Evolutionary conservation across 2,888 invertebrate genomes (phyloP).

Genomic region (Gastracanthus pulcherrimus): DNA sequence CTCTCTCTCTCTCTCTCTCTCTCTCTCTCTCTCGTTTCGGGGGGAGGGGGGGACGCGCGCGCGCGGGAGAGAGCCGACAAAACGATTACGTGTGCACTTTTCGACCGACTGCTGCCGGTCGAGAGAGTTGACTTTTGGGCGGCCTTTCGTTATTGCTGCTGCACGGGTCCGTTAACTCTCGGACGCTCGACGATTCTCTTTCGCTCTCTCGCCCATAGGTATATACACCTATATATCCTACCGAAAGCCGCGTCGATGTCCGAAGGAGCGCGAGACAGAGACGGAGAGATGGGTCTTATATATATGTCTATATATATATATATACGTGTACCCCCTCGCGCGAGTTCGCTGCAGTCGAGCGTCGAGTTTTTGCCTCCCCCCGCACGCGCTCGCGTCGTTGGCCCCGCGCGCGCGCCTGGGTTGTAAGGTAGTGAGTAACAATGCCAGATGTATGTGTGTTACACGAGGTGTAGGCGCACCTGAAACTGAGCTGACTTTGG

Average conservation of each 20-base stretch:
- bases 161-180: constrained; percentile 2
- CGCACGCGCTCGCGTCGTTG: not conserved
- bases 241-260: too few relatives aligned
- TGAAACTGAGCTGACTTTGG: too few relatives aligned
- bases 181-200: not conserved
- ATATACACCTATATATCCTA: too few relatives aligned
- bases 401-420: too few relatives aligned
- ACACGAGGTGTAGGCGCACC: too few relatives aligned
- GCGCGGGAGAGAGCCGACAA: too few relatives aligned
- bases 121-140: not conserved
- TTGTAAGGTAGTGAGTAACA: too few relatives aligned
- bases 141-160: not conserved
- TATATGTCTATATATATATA: too few relatives aligned
- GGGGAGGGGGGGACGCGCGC: too few relatives aligned
- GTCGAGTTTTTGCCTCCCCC: constrained; percentile 35
- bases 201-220: too few relatives aligned
- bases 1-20: not conserved
- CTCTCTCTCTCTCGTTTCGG: constrained; percentile 16
- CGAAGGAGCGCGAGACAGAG: constrained; percentile 8
- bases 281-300: not conserved
- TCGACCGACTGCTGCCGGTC: constrained; percentile 74
- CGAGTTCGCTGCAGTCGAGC: not conserved
- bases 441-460: too few relatives aligned
- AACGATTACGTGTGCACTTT: constrained; percentile 70
- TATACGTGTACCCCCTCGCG: too few relatives aligned